Evolutionary conservation across 2,888 invertebrate genomes (phyloP), one percentile per base, ranked within the genome.

Genomic region (Phrixothrix hirtus): DNA sequence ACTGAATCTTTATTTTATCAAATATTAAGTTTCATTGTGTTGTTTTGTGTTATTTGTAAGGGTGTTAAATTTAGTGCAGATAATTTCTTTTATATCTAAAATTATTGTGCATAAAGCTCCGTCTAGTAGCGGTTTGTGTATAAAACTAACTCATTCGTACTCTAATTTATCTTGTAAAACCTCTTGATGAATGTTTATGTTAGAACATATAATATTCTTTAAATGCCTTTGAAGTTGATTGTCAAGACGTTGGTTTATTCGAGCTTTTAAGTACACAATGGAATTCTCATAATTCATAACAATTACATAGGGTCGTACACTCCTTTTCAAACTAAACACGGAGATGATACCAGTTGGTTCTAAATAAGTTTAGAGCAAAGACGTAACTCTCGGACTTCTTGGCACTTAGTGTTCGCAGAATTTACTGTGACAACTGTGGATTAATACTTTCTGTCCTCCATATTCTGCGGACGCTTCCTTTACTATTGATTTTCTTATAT

Each of bases 371-470:
- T 32, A 26, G 15, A 17, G 26, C 21, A 43, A 32, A 34, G 42
- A 43, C 32, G 25, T 34, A n/a, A 31, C 25, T 12, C 21, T 7
- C 25, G 32, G 9, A 25, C 14, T 32, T 42, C 32, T 21, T 25
- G 14, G 25, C n/a, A 25, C 42, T 31, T 43, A 43, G 32, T 43
- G 34, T 34, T 30, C 42, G 12, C 25, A 26, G 32, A 43, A 43
- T 43, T 43, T 43, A 43, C 42, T 43, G 34, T 32, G 42, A 43
- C 42, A 43, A 43, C 42, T 13, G 13, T n/a, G 42, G 25, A 44
- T 36, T 44, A 44, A 36, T 44, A 35, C 34, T 34, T 21, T 17
- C 16, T 17, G 21, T 43, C 34, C 43, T 32, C 13, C 10, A 43
- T 43, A 16, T 32, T 41, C 17, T 12, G 6, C 27, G 4, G 21